A percentile compares a stretch with the other conserved stretches of the same genome.
Conservation (phyloP, 2,888 invertebrate species). For the Agrypnus murinus region DNA sequence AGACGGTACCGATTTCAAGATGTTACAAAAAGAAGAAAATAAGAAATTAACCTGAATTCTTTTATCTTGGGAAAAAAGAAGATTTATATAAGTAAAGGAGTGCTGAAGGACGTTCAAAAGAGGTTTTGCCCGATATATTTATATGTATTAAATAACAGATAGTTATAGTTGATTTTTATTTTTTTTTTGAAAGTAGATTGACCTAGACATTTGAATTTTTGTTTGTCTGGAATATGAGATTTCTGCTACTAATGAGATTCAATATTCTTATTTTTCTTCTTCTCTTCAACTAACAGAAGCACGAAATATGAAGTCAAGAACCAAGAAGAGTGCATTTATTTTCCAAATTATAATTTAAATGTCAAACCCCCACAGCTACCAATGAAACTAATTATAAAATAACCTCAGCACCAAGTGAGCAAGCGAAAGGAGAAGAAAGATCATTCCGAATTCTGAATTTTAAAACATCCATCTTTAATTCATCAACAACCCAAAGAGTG, state of each 20-base stretch:
- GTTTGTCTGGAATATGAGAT: neutral
- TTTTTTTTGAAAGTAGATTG: neutral
- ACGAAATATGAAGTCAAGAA: neutral
- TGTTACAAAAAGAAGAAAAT: too few species aligned
- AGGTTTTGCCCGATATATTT: too few species aligned
- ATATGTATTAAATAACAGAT: too few species aligned
- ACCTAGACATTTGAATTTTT: constrained; percentile 14
- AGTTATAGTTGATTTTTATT: too few species aligned
- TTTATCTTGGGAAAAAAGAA: too few species aligned
- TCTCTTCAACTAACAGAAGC: neutral
- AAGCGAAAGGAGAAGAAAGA: too few species aligned
- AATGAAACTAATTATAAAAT: neutral
- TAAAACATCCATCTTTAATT: constrained; percentile 24
- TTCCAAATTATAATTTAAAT: constrained; percentile 5
- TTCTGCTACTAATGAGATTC: neutral
- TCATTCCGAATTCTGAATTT: constrained; percentile 22
- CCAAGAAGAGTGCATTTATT: neutral
- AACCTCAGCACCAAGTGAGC: neutral
- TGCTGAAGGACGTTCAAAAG: too few species aligned
- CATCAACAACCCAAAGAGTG: constrained; percentile 6
- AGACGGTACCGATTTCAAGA: too few species aligned
- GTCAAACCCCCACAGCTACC: constrained; percentile 10
- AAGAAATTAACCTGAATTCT: too few species aligned
- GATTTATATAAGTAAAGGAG: too few species aligned
- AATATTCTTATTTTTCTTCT: neutral